Conservation (phyloP, 2,888 invertebrate genomes). For the Biston stratarius region DNA sequence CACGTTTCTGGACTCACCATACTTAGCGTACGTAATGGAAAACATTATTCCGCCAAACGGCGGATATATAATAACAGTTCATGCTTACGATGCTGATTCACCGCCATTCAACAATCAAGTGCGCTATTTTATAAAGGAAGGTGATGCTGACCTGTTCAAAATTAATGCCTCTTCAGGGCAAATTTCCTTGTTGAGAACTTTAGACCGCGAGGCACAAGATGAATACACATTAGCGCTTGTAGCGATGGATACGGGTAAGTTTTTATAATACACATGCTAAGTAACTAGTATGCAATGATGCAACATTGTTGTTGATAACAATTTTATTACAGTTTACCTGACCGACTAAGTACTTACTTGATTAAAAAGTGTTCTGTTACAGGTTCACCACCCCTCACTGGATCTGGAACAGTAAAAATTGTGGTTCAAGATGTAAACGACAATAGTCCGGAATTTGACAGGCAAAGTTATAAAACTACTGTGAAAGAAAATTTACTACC, state of each 20-base stretch:
- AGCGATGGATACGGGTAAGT: slow-evolving; percentile 97
- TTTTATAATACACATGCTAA: slow-evolving; percentile 6
- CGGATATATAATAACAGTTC: slow-evolving; percentile 93
- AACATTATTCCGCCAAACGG: slow-evolving; percentile 93
- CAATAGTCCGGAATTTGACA: slow-evolving; percentile 95
- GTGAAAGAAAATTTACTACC: slow-evolving; percentile 94
- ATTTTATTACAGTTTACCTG: background rate
- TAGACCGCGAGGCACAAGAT: slow-evolving; percentile 94
- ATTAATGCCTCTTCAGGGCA: slow-evolving; percentile 97
- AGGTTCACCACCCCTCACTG: slow-evolving; percentile 97
- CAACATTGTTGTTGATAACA: slow-evolving; percentile 46
- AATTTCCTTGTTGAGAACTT: slow-evolving; percentile 92
- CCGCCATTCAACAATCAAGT: slow-evolving; percentile 96
- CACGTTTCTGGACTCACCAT: slow-evolving; percentile 97
- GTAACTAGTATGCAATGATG: background rate
- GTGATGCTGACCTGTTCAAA: slow-evolving; percentile 95
- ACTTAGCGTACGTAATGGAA: slow-evolving; percentile 97
- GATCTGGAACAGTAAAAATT: slow-evolving; percentile 95
- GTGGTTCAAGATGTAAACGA: slow-evolving; percentile 98
- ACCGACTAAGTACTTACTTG: background rate
- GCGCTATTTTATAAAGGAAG: slow-evolving; percentile 97
- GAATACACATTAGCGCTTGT: slow-evolving; percentile 95
- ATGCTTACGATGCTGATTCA: slow-evolving; percentile 96
- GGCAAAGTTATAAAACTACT: slow-evolving; percentile 91
- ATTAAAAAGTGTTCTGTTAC: slow-evolving; percentile 61